Evolutionary conservation across 1,140 invertebrate species (phyloP), one percentile per base, ranked within the genome.

Genomic region (Ceratosolen solmsi): DNA sequence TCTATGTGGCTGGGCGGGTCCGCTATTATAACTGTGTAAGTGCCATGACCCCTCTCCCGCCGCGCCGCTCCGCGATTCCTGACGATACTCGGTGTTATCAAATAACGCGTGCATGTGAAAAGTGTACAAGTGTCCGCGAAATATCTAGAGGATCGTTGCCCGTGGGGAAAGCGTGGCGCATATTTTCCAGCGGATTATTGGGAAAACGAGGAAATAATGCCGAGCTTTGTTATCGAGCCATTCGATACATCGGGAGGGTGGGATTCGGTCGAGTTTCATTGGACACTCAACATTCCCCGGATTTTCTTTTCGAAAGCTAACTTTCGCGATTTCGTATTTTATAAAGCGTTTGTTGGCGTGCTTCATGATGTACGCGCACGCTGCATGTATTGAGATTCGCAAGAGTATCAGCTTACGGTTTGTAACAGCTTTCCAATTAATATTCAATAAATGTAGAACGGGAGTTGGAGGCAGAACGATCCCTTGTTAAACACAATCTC

Each of bases 191-290:
- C 65, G 77, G 51, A 65, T 41, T 65, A 74, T 65, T 54, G 51
- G 78, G 36, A 60, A n/a, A 79, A 60, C 68, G 68, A 79, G 68
- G 38, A 79, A 72, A 72, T 72, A 71, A 72, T 41, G 54, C 68
- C 38, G 20, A 27, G 15, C 38, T 8, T 20, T 38, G 33, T 8
- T 46, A 46, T 41, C 58, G 58, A 63, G 22, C 72, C n/a, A 30
- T 20, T 22, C 51, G 20, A 22, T 22, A 22, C 17, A 15, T 54
- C 51, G 9, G 58, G 54, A 76, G 36, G 54, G 17, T 56, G 20
- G 20, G 7, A 1, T 58, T 13, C 27, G 0, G 20, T 41, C 65
- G 36, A 68, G 17, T 68, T 68, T 68, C 38, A 68, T 68, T 68
- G 36, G 5, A 0, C 22, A 11, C 25, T 17, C 13, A 60, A 25